Base-by-base conservation (phyloP, 2,797 vertebrate species). In the Loriculus beryllinus region DNA sequence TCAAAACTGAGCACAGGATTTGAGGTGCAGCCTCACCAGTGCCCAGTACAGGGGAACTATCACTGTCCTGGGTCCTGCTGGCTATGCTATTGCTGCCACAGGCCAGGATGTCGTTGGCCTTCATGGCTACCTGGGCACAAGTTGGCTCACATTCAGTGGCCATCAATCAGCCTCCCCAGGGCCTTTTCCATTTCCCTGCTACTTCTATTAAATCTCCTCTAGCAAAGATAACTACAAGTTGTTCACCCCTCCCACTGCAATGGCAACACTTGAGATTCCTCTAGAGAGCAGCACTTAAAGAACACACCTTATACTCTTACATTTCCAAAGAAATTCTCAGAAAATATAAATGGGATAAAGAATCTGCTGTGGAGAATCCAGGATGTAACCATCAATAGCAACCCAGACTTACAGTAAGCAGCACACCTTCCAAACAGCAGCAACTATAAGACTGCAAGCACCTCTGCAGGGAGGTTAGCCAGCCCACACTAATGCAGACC, bases 321-420 rank as follows among this genome's bases (percentile, higher is more conserved):
- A 26, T 3, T 65, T 23, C 25, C 28, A 28, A n/a, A 48, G 12
- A 71, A 78, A 86, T 45, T 37, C 18, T 16, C 28, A 28, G 29
- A 48, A 83, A 78, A 56, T 4, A n/a, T 0, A 37, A 49, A 63
- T 60, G 7, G 21, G 14, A 12, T 25, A 67, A 67, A 82, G 31
- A 40, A 48, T 37, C 20, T 64, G 28, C 52, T 35, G 28, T 26
- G 42, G 12, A 62, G 54, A 23, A 12, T 10, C 10, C 33, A 23
- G 37, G 19, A 51, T 0, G 3, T 1, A 67, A 74, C 13, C 48
- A 49, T 7, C 18, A 60, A 3, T 0, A 77, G 43, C 51, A 59
- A 48, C 14, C 11, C 48, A 65, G 40, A 42, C 39, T 86, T 9
- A 25, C 23, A 83, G 20, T 2, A 54, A 52, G 12, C 1, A 3